Conservation (phyloP, 2,888 invertebrate species). For the Stenodera caucasica region DNA sequence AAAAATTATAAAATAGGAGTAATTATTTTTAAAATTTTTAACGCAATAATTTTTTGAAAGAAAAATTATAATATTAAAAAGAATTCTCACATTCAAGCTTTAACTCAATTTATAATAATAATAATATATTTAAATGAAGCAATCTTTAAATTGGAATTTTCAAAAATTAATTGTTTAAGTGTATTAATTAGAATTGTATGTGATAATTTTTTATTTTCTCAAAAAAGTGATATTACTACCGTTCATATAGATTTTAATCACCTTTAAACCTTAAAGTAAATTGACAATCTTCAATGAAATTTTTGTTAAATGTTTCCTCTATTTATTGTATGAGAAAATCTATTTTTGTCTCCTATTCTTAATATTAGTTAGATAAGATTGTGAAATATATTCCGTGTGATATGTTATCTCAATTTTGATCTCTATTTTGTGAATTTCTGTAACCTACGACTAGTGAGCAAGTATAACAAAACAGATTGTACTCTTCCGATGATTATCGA, state of each 20-base stretch:
- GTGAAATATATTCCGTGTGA: no score
- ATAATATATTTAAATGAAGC: slow-evolving; percentile 1
- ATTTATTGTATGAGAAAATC: no score
- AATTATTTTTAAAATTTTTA: background rate
- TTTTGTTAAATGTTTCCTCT: background rate
- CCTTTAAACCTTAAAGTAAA: background rate
- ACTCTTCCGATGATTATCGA: no score
- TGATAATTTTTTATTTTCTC: background rate
- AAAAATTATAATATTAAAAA: background rate
- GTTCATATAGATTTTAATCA: background rate
- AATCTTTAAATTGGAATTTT: background rate
- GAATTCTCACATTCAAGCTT: background rate
- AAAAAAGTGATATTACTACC: background rate
- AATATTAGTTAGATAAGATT: no score
- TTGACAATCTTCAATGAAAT: background rate
- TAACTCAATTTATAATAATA: background rate
- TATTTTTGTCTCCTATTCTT: no score
- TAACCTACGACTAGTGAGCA: no score
- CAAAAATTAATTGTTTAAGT: background rate
- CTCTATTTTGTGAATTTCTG: no score
- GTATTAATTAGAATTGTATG: slow-evolving; percentile 1
- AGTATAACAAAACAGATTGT: no score
- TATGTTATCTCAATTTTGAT: no score
- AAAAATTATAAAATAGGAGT: no score
- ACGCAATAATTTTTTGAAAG: background rate